Percentiles rank a stretch among this genome's conserved stretches.
Evolutionary conservation across 2,113 vertebrate genomes (phyloP).

Genomic region (Asarcornis scutulata): DNA sequence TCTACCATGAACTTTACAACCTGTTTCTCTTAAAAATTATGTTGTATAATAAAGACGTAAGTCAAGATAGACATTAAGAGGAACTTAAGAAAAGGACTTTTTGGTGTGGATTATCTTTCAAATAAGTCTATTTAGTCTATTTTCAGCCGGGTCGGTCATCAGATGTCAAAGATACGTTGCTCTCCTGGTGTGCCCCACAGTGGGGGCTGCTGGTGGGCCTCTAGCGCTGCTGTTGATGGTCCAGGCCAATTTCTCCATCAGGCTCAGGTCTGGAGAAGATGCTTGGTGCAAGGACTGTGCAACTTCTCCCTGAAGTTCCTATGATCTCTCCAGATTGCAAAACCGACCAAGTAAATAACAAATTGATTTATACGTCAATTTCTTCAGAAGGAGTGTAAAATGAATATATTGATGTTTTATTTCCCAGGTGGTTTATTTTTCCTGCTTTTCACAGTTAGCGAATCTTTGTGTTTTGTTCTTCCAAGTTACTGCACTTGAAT

Average conservation of each 20-base stretch:
- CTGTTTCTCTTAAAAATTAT: neutral
- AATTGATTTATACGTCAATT: neutral
- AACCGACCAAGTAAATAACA: too few relatives aligned
- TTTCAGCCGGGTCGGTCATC: neutral
- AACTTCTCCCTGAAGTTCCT: neutral
- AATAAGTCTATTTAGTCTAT: neutral
- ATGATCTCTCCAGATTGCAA: neutral
- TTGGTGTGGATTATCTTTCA: neutral
- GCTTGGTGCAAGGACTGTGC: neutral
- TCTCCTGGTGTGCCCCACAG: too few relatives aligned
- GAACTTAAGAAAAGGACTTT: neutral
- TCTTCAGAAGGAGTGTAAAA: neutral
- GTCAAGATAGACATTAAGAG: neutral
- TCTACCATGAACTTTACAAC: neutral
- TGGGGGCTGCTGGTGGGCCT: too few relatives aligned
- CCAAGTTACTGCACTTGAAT: neutral
- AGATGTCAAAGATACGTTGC: too few relatives aligned
- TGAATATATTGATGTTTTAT: neutral
- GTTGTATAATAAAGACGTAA: neutral
- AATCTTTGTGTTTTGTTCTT: neutral
- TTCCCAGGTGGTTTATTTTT: neutral
- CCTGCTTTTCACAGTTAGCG: neutral
- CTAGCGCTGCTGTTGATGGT: too few relatives aligned
- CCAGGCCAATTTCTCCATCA: too few relatives aligned
- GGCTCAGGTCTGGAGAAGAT: neutral